Evolutionary conservation across 2,113 vertebrate genomes (phyloP), one percentile per base, ranked within the genome.

Genomic region (Actenoides lindsayi): DNA sequence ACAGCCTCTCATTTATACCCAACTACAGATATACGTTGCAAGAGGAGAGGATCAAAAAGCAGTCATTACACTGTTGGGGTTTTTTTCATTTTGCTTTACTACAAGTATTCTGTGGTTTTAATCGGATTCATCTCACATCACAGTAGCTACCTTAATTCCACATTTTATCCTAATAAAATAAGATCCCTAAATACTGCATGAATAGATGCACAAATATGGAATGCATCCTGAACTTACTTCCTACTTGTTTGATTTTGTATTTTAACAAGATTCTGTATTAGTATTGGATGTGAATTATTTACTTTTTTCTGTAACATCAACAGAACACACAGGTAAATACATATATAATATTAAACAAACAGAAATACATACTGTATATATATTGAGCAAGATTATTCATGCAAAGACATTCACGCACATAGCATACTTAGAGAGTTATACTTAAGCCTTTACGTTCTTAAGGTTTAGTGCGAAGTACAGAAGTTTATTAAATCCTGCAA

Each of bases 1-100:
- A 75, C 67, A 68, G 89, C 59, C 75, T 94, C 75, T 93, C 94
- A 85, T 83, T 94, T 94, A 83, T 46, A 90, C 37, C 79, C 65
- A 95, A 75, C 48, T 91, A 94, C 17, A 91, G 78, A 91, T 77
- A 94, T 67, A 42, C 56, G 18, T 20, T 74, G 59, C 33, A 88
- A 48, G 42, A 48, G 16, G 11, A 83, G 11, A 79, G 37, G 41
- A 89, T 83, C 65, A 92, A 30, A 90, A 80, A 79, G 37, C 53
- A 87, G 31, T 41, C 57, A 75, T 6, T 60, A 14, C 25, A 62
- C 8, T 30, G 37, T 19, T 48, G 48, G 20, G 48, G 48, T 35
- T 37, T 57, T 64, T 30, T 48, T 48, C 21, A 16, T 30, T 90
- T 88, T 94, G 20, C 39, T 78, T 74, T 50, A 46, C 16, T 71